Evolutionary conservation across 2,113 vertebrate genomes (phyloP).

Genomic region (Lipophrys pholis): DNA sequence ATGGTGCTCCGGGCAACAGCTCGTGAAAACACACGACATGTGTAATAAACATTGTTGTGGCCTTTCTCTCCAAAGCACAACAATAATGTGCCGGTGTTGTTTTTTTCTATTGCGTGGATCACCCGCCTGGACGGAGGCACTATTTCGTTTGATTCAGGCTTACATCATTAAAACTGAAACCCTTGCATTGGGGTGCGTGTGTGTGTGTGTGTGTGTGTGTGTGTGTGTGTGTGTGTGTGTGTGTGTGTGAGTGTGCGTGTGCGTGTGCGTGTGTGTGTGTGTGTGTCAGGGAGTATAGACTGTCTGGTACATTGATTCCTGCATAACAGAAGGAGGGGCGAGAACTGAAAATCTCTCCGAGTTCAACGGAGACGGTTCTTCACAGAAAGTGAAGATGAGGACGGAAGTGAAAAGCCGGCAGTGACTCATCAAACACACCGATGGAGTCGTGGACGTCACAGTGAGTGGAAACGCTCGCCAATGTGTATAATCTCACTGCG

Average conservation of each 20-base stretch:
- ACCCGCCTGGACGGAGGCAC: conserved; percentile 39
- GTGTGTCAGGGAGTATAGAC: conserved; percentile 59
- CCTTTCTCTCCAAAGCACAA: conserved; percentile 37
- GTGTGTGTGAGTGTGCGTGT: too few relatives aligned
- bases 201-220: too few relatives aligned
- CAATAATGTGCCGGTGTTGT: conserved; percentile 43
- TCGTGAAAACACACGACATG: conserved; percentile 4
- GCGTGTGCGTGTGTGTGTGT: too few relatives aligned
- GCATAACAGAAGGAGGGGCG: conserved; percentile 55
- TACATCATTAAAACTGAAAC: conserved; percentile 72
- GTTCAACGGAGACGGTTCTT: conserved; percentile 49
- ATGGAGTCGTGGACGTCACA: too few relatives aligned
- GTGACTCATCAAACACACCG: too few relatives aligned
- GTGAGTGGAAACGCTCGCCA: too few relatives aligned
- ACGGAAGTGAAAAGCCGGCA: too few relatives aligned
- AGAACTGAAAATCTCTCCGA: conserved; percentile 50
- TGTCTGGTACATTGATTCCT: conserved; percentile 70
- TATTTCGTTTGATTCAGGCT: conserved; percentile 69
- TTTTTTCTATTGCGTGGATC: conserved; percentile 48
- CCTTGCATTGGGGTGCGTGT: conserved; percentile 42
- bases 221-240: too few relatives aligned
- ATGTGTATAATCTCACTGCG: too few relatives aligned
- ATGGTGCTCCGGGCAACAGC: conserved; percentile 25
- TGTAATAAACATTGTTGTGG: conserved; percentile 27
- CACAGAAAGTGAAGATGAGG: too few relatives aligned